These are phyloP conservation scores for Heliconius eleuchia DNA, from an alignment of 1,140 invertebrate genomes.

Conservation along the genomic window DNA sequence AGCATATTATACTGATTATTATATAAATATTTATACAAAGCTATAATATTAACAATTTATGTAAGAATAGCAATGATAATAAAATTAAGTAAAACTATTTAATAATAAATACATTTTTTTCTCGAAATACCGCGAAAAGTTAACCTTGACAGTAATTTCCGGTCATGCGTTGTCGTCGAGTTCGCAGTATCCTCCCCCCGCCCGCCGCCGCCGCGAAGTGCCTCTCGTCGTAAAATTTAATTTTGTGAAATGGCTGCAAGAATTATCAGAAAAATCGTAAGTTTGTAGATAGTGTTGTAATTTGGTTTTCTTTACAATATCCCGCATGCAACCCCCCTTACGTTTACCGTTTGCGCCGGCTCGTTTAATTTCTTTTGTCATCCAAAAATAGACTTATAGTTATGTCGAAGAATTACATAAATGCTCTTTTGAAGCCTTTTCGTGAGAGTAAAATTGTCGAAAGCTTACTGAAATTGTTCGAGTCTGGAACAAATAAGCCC, in stretches of 20 bases:
- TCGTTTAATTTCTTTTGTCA: conserved; percentile 55
- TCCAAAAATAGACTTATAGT: conserved; percentile 80
- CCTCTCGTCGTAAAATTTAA: conserved; percentile 65
- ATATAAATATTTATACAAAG: no score
- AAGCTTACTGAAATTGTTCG: conserved; percentile 66
- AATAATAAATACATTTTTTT: background rate
- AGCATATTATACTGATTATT: no score
- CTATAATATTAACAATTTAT: no score
- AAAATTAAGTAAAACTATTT: background rate
- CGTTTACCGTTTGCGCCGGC: conserved; percentile 39
- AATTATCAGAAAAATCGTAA: conserved; percentile 81
- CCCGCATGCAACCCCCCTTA: conserved; percentile 56
- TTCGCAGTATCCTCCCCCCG: conserved; percentile 72
- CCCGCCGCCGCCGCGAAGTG: conserved; percentile 66
- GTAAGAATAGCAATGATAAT: no score
- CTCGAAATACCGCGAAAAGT: conserved; percentile 22
- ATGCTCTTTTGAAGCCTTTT: conserved; percentile 79
- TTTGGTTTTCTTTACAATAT: conserved; percentile 45
- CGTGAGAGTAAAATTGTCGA: conserved; percentile 75
- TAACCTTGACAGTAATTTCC: conserved; percentile 58
- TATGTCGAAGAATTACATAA: conserved; percentile 81
- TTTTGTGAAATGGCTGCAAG: conserved; percentile 79
- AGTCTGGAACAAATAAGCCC: conserved; percentile 49
- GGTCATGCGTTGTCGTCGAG: conserved; percentile 77
- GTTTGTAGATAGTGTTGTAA: conserved; percentile 64